These are phyloP conservation scores for Charadrius vociferus DNA, from an alignment of 2,113 vertebrate species.

Conservation along the genomic window DNA sequence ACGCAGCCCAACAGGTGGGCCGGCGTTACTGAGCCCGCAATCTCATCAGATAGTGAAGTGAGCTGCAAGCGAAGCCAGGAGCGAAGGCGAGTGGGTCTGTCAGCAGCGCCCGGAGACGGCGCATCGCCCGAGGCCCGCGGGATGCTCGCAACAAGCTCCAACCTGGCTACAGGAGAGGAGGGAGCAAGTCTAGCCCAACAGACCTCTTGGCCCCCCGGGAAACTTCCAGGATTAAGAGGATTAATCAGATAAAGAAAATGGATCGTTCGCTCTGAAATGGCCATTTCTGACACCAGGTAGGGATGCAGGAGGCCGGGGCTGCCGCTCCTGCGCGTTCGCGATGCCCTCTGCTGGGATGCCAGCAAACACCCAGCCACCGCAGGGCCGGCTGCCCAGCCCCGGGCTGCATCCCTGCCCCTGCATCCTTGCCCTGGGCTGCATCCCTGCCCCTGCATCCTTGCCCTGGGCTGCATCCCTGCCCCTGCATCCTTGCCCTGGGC, in stretches of 20 bases:
- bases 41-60: conserved; percentile 60
- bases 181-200: conserved; percentile 78
- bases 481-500: too few relatives aligned
- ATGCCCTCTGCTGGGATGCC: conserved; percentile 89
- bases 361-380: not conserved
- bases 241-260: conserved; percentile 89
- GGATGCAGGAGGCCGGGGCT: conserved; percentile 51
- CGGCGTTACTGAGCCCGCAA: conserved; percentile 19
- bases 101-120: conserved; percentile 60
- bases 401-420: not conserved
- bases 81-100: conserved; percentile 58
- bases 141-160: conserved; percentile 58
- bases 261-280: conserved; percentile 74
- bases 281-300: conserved; percentile 77
- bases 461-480: too few relatives aligned
- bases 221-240: conserved; percentile 89
- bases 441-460: too few relatives aligned
- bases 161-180: conserved; percentile 65
- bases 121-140: conserved; percentile 23
- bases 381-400: not conserved
- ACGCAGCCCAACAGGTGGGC: conserved; percentile 39
- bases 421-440: too few relatives aligned
- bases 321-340: conserved; percentile 69
- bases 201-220: conserved; percentile 81
- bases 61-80: conserved; percentile 63